Conservation (phyloP, 2,113 vertebrate genomes). For the Alaudala cheleensis region DNA sequence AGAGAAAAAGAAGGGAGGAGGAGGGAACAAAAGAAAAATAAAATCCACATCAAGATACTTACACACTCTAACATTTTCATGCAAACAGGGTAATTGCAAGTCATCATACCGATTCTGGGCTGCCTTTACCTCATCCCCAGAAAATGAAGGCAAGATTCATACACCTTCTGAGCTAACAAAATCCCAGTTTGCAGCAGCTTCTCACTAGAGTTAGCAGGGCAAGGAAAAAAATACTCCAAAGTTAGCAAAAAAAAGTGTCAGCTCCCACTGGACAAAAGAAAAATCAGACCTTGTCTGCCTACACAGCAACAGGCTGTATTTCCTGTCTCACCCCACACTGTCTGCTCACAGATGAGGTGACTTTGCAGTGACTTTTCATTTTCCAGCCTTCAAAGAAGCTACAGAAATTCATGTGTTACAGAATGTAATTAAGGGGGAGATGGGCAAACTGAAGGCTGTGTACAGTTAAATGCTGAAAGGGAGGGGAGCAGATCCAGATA, state of each 20-base stretch:
- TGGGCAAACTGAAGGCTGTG: neutral
- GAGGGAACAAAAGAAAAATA: neutral
- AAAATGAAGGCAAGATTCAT: neutral
- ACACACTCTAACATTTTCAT: neutral
- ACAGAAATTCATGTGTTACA: neutral
- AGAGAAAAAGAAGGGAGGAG: neutral
- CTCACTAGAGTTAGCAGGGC: neutral
- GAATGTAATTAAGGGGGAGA: neutral
- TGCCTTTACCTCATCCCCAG: neutral
- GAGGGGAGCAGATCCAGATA: neutral
- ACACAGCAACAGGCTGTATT: slow-evolving; percentile 29
- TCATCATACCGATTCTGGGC: fast-evolving
- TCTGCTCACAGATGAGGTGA: slow-evolving; percentile 1
- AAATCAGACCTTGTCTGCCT: slow-evolving; percentile 20
- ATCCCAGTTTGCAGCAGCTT: neutral
- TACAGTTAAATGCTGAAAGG: neutral
- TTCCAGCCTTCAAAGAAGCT: neutral
- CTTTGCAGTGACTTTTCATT: neutral
- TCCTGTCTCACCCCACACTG: neutral
- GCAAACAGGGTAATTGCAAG: neutral
- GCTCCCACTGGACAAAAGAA: neutral
- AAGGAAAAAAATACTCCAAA: slow-evolving; percentile 31
- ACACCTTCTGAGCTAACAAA: neutral
- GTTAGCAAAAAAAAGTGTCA: slow-evolving; percentile 37
- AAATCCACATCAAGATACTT: neutral